Base-by-base conservation (phyloP, 2,888 invertebrate species). In the Ctena decussata region DNA sequence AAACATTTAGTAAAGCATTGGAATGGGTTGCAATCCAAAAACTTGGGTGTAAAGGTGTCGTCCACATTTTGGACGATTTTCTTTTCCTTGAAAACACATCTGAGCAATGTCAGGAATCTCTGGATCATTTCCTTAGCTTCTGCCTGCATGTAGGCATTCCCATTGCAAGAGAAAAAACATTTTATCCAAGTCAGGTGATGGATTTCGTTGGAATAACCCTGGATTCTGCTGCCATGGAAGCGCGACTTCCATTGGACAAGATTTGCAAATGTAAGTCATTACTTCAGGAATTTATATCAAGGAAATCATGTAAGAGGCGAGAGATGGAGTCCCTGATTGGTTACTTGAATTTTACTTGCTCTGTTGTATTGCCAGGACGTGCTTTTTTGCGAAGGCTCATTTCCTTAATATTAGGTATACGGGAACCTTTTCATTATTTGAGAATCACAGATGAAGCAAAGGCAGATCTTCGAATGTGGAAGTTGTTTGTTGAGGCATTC, bases 11-110 rank as follows among this genome's bases (percentile, higher is more conserved):
- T 57, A 44, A 82, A 3, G 75, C 77, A 0, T 21, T 86, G 15
- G 46, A 84, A 53, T 74, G 77, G 77, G 71, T 81, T 11, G 70
- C 77, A 12, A 11, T 69, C 18, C 32, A 60, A 1, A 27, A 65
- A n/a, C 41, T 76, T 1, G 21, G 75, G 35, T 78, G 76, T 18
- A 0, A 0, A 0, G n/a, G 75, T n/a, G 70, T 83, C 1, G 60
- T 82, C 0, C 85, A 85, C 46, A 80, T 87, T 15, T 27, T 85
- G 8, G 87, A 87, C 49, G 87, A 87, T 57, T 85, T 87, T 24
- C 41, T 87, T 0, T 46, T 87, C 24, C 0, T 82, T 1, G 78
- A 53, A 0, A 44, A 18, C 0, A 57, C n/a, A 0, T 65, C 5
- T 27, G 24, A 12, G 21, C 18, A 11, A 6, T 84, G 77, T 37